These are phyloP conservation scores for Lacerta viridis DNA, from an alignment of 2,797 vertebrate genomes.

Conservation along the genomic window DNA sequence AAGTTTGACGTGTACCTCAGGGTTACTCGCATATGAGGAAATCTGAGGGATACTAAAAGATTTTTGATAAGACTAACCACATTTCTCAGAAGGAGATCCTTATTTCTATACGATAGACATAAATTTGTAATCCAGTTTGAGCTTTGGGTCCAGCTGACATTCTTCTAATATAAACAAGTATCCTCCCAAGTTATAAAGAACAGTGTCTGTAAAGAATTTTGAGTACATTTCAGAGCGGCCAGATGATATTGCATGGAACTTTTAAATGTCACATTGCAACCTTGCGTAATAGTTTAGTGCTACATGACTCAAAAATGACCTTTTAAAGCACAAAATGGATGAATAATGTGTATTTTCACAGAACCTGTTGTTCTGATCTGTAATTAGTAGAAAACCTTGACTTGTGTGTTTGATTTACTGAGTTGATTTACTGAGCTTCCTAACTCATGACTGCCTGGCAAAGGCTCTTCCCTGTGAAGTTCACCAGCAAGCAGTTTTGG, in stretches of 20 bases:
- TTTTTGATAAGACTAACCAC: neutral
- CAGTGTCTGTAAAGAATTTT: conserved; percentile 4
- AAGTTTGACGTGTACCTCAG: neutral
- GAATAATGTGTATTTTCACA: conserved; percentile 53
- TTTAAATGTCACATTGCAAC: conserved; percentile 50
- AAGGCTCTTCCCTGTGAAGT: conserved; percentile 63
- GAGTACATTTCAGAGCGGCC: neutral
- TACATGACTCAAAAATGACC: conserved; percentile 54
- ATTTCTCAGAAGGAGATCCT: neutral
- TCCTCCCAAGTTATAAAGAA: neutral
- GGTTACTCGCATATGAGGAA: neutral
- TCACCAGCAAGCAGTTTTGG: conserved; percentile 54
- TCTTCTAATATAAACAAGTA: neutral
- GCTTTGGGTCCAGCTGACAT: neutral
- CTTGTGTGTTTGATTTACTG: conserved; percentile 72
- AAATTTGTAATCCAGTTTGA: neutral
- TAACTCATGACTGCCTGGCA: conserved; percentile 61
- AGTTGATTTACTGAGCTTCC: conserved; percentile 57
- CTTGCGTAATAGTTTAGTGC: conserved; percentile 49
- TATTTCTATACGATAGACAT: neutral
- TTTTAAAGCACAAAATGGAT: conserved; percentile 54
- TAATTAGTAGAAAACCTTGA: conserved; percentile 75
- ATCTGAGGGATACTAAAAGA: neutral
- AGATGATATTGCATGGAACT: neutral
- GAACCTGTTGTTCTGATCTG: conserved; percentile 62